These are phyloP conservation scores for Rostratula benghalensis DNA, from an alignment of 2,113 vertebrate genomes.

Conservation along the genomic window DNA sequence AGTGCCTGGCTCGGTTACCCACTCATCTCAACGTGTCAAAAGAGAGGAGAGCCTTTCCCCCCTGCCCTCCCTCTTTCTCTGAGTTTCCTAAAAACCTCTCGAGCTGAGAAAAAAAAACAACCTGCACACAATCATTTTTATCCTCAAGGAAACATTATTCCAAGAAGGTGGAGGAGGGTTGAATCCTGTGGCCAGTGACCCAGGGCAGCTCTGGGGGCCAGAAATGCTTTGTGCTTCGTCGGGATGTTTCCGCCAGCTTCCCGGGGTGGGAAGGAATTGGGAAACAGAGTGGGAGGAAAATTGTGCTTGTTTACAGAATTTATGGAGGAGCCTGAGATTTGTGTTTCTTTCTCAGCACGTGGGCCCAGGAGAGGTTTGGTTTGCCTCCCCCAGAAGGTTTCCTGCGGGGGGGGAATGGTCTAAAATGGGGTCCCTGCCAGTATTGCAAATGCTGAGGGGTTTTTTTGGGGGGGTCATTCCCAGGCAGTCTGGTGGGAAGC, in stretches of 20 bases:
- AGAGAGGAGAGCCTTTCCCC: not conserved
- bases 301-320: not conserved
- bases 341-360: not conserved
- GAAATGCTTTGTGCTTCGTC: not conserved
- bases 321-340: not conserved
- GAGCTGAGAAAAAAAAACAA: not conserved
- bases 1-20: fast-evolving
- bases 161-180: not conserved
- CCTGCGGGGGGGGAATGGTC: not conserved
- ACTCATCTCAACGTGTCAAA: fast-evolving
- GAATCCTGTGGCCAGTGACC: not conserved
- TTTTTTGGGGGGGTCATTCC: no score
- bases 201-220: not conserved
- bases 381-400: not conserved
- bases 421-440: not conserved
- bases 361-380: not conserved
- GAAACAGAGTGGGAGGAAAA: constrained; percentile 33
- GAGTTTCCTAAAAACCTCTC: not conserved
- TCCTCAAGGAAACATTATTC: not conserved
- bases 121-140: fast-evolving
- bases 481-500: not conserved
- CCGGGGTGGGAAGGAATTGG: not conserved
- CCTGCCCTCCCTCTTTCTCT: not conserved
- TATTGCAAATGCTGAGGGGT: fast-evolving
- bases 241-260: not conserved